phyloP scores from a whole-genome alignment of 2,888 invertebrate genomes.

The Agonum fuliginosum region DNA sequence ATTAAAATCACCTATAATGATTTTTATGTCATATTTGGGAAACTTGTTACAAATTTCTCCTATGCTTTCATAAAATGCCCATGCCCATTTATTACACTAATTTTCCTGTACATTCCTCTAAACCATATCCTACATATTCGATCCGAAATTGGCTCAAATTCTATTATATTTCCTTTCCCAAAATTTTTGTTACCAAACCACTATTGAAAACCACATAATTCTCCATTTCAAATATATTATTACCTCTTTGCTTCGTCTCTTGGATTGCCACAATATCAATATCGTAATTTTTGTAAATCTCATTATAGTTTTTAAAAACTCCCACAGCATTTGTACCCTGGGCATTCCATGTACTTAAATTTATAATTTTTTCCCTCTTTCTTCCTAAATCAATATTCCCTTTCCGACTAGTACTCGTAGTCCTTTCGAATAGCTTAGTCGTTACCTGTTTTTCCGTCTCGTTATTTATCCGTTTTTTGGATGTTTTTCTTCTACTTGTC shows the following conservation, averaged over 20 bases:
- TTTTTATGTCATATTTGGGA: no score
- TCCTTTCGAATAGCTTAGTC: no score
- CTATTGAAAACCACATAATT: background rate
- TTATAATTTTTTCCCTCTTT: background rate
- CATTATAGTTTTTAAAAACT: background rate
- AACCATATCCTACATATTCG: background rate
- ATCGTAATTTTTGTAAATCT: background rate
- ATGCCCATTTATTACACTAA: no score
- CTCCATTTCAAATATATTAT: background rate
- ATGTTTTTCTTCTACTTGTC: no score
- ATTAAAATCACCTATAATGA: no score
- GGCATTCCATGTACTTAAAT: background rate
- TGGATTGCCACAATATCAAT: background rate
- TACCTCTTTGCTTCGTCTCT: background rate
- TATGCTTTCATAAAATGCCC: no score
- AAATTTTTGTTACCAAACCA: background rate
- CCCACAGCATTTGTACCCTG: background rate
- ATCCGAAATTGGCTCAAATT: background rate
- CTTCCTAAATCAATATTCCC: no score
- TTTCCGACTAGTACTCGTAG: no score
- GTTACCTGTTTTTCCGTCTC: no score
- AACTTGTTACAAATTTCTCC: no score
- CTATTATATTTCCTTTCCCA: background rate
- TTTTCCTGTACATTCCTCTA: background rate
- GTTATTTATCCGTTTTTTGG: no score